Conservation (phyloP, 2,797 vertebrate genomes). For the Gymnoscopelus braueri region DNA sequence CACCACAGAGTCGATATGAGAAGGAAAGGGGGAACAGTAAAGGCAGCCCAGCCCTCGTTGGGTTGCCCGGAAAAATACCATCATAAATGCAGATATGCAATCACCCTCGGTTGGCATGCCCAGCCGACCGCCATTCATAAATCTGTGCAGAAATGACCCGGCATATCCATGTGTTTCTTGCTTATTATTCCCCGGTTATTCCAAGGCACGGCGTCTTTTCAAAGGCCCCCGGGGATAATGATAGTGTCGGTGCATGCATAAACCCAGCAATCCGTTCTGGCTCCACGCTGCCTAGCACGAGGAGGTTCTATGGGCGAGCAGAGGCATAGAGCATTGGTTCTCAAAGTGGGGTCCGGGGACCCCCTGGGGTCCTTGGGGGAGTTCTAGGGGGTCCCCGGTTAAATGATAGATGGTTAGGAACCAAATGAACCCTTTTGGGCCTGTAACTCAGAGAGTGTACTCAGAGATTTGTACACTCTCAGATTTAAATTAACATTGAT, state of each 20-base stretch:
- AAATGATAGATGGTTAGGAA: no score
- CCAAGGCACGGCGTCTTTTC: constrained; percentile 43
- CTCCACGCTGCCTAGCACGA: constrained; percentile 48
- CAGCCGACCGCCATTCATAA: constrained; percentile 67
- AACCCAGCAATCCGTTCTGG: constrained; percentile 71
- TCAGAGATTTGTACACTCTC: no score
- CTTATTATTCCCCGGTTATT: constrained; percentile 64
- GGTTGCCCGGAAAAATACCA: constrained; percentile 46
- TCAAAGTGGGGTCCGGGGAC: no score
- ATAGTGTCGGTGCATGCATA: constrained; percentile 64
- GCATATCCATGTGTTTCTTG: constrained; percentile 55
- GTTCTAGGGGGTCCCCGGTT: no score
- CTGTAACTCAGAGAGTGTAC: no score
- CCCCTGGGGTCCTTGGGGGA: no score
- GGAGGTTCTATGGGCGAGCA: constrained; percentile 45
- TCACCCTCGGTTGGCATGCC: constrained; percentile 44
- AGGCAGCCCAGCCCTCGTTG: constrained; percentile 28
- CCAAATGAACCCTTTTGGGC: no score
- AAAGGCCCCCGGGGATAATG: constrained; percentile 63
- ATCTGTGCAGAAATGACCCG: constrained; percentile 58
- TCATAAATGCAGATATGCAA: constrained; percentile 45
- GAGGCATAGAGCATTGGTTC: constrained; percentile 25
- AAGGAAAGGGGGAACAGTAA: constrained; percentile 8
- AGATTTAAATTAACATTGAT: no score
- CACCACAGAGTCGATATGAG: constrained; percentile 23